Base-by-base conservation (phyloP, 2,113 vertebrate species). In the Cyanoramphus novaezelandiae region DNA sequence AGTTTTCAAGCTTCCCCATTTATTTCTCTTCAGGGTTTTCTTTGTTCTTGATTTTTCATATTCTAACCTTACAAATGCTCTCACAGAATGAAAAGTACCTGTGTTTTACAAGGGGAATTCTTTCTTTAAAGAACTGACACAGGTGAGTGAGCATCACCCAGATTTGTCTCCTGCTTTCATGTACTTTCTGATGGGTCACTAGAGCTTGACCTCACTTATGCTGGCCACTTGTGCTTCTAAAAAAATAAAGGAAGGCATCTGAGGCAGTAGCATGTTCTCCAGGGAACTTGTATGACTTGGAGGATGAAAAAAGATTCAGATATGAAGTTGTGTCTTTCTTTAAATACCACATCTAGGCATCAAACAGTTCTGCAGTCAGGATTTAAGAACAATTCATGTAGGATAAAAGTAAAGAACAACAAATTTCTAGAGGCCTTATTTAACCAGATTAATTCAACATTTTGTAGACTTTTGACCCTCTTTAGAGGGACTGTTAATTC, bases 101-200 rank as follows among this genome's bases (percentile, higher is more conserved):
- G 60, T 88, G 60, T 91, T 88, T 88, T 90, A 67, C 79, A 64
- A 86, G 55, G 60, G 64, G n/a, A 94, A 68, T 78, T 72, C 50
- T 88, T 85, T 76, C 72, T 80, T 80, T 46, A 41, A 39, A 67
- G 60, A 47, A 59, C 49, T 86, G 50, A 33, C 47, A 60, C 68
- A 83, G 92, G 77, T 90, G 90, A 92, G 64, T 75, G 90, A 94
- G 64, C 84, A 64, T 95, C 78, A 63, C 87, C 23, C 76, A 78
- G 92, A 78, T 86, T 90, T 95, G 43, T 70, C 82, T 91, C 23
- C 67, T 76, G 39, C 62, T 92, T 93, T 93, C 68, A 47, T 81
- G 55, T 71, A 9, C 55, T 84, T 87, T 84, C 59, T 65, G 75
- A 62, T 76, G 90, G 95, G 87, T 95, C n/a, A 12, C 52, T 82